phyloP scores from a whole-genome alignment of 2,797 vertebrate genomes.

The Xyrichtys novacula region DNA sequence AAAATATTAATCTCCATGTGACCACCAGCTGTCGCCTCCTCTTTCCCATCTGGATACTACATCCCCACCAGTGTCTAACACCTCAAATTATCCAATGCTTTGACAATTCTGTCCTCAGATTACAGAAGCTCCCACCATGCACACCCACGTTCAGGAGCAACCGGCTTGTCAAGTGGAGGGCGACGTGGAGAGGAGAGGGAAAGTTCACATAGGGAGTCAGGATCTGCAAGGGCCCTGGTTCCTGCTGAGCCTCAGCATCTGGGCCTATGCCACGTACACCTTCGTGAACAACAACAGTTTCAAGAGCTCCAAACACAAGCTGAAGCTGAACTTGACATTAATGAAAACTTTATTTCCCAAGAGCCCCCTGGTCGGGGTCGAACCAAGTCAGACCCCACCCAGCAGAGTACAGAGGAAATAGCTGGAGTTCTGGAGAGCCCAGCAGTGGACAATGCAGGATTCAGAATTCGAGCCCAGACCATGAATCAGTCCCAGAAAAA shows the following conservation, averaged over 20 bases:
- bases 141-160: constrained; percentile 85
- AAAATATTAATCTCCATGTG: constrained; percentile 80
- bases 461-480: constrained; percentile 92
- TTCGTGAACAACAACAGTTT: constrained; percentile 94
- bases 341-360: constrained; percentile 95
- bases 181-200: constrained; percentile 91
- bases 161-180: constrained; percentile 86
- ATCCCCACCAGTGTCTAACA: constrained; percentile 69
- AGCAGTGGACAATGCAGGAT: constrained; percentile 79
- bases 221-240: constrained; percentile 79
- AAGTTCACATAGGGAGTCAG: constrained; percentile 84
- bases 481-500: constrained; percentile 88
- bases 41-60: constrained; percentile 80
- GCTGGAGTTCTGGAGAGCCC: constrained; percentile 78
- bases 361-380: constrained; percentile 91
- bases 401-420: constrained; percentile 91
- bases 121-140: constrained; percentile 92
- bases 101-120: constrained; percentile 94
- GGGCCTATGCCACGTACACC: constrained; percentile 96
- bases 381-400: constrained; percentile 96
- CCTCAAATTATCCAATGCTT: constrained; percentile 85
- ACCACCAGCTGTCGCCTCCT: constrained; percentile 78
- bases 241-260: constrained; percentile 92
- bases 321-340: constrained; percentile 91
- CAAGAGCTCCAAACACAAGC: constrained; percentile 89